Base-by-base conservation (phyloP, 2,113 vertebrate species). In the Ameiurus melas region DNA sequence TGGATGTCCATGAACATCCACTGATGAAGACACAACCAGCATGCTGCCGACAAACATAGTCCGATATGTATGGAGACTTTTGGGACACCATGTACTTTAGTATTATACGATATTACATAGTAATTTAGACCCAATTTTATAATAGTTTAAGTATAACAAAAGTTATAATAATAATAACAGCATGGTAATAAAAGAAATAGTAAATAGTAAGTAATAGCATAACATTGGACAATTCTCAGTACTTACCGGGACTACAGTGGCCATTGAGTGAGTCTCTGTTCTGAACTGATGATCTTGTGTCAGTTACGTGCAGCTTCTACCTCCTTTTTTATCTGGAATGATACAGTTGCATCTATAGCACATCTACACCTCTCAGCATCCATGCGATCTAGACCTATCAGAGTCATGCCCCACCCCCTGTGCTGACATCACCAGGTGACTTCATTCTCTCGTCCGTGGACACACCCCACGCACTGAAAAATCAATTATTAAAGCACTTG, bases 201-300 rank as follows among this genome's bases (percentile, higher is more conserved):
- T 75, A 39, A 13, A 75, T 5, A 77, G 73, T 2, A 30, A 22
- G 13, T 30, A 33, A 51, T 17, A 71, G 4, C 20, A 85, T 27
- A 55, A 71, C 64, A 85, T 12, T 58, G 25, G 33, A 22, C 10
- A 20, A 12, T 5, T 17, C 30, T 25, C 39, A n/a, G 78, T 30
- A 78, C 95, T 96, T 87, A 96, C 95, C 70, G 94, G 94, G 55
- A 96, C 94, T 1, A 95, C 94, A 2, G 95, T 90, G 53, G 95
- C 94, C 95, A 96, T 96, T 68, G 73, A 68, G 66, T 51, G 33
- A 30, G 33, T 51, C 47, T 81, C 85, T 53, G 22, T 51, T 64
- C 77, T 86, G 55, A 77, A 27, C 77, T 47, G 85, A 71, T 47
- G 22, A 60, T 81, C 19, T 78, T 66, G 30, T 55, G n/a, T 27